Base-by-base conservation (phyloP, 2,888 invertebrate genomes). In the Eupithecia inturbata region DNA sequence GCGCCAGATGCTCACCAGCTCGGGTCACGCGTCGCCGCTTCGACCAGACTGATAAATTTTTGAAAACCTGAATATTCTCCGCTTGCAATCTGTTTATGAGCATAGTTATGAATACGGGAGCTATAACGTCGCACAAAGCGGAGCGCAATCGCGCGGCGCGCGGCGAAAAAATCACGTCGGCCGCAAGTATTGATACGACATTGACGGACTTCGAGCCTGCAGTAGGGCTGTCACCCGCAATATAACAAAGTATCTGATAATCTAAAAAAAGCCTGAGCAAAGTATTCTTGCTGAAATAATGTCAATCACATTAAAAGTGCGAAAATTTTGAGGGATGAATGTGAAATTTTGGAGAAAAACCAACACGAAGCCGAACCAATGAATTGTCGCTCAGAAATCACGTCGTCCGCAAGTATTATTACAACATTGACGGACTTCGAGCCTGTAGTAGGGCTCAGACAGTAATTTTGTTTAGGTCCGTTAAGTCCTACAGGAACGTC, bases 361-460 rank as follows among this genome's bases (percentile, higher is more conserved):
- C 31, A 2, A 31, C n/a, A n/a, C n/a, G n/a, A n/a, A n/a, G n/a
- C n/a, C n/a, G n/a, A n/a, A n/a, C n/a, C n/a, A n/a, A n/a, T n/a
- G n/a, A n/a, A n/a, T n/a, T n/a, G n/a, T n/a, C n/a, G n/a, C n/a
- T n/a, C n/a, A n/a, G n/a, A 92, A 92, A 88, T 88, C 89, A 85
- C 88, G 82, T 84, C 85, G 84, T 84, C 82, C 84, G 86, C 86
- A 88, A 67, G 89, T 92, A 92, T 93, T 87, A 92, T 93, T 92
- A 88, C 91, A 92, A 93, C 93, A 91, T 90, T 93, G 93, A 93
- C 92, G 92, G 90, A 93, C 92, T 91, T 88, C 85, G 90, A 82
- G 83, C 77, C 80, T 76, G 74, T 10, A 33, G 19, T 2, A 92
- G 91, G 93, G 88, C 74, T 91, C 84, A n/a, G n/a, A n/a, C n/a